Evolutionary conservation across 1,140 invertebrate species (phyloP).

Genomic region (Hydropsyche tenuis): DNA sequence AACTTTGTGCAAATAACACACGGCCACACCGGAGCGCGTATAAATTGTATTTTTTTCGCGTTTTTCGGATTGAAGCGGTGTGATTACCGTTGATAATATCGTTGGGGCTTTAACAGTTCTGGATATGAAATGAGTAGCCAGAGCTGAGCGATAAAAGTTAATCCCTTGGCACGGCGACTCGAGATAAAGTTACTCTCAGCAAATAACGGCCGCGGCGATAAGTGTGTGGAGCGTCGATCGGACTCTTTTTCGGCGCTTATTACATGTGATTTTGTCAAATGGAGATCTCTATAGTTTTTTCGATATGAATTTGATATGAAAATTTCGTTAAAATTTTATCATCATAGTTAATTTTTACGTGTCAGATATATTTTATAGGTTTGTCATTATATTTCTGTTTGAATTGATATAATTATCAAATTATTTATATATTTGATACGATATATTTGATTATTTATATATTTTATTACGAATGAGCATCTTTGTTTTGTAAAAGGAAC

Average conservation of each 20-base stretch:
- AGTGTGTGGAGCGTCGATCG: background rate
- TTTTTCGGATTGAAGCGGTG: slow-evolving; percentile 26
- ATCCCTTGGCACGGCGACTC: slow-evolving; percentile 6
- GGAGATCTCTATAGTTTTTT: too few relatives aligned
- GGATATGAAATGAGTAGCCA: slow-evolving; percentile 33
- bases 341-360: too few relatives aligned
- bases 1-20: background rate
- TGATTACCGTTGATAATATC: slow-evolving; percentile 30
- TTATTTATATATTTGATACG: too few relatives aligned
- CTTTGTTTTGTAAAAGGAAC: too few relatives aligned
- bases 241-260: too few relatives aligned
- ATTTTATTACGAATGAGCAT: too few relatives aligned
- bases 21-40: background rate
- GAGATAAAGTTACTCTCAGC: slow-evolving; percentile 19
- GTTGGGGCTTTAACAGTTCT: background rate
- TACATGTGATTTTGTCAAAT: too few relatives aligned
- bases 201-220: slow-evolving; percentile 6
- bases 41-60: slow-evolving; percentile 4
- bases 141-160: slow-evolving; percentile 23
- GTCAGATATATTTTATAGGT: background rate
- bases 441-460: too few relatives aligned
- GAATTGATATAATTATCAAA: too few relatives aligned
- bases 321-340: too few relatives aligned
- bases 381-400: background rate
- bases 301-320: too few relatives aligned